Conservation (phyloP, 1,140 invertebrate species). For the Aphis gossypii region DNA sequence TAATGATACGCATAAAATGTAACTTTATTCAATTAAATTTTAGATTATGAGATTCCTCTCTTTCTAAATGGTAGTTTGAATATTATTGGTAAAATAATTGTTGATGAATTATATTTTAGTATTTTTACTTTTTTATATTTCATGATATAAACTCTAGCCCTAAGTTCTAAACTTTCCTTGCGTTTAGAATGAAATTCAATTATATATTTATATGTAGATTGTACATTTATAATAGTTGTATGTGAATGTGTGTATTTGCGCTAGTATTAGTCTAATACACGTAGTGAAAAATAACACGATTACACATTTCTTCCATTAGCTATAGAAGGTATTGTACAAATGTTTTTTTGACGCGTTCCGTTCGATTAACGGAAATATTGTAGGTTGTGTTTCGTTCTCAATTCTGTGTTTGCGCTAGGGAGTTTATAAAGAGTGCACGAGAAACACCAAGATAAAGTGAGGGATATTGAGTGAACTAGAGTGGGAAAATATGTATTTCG, state of each 20-base stretch:
- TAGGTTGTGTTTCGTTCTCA: not conserved
- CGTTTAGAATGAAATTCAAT: not conserved
- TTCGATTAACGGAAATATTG: not conserved
- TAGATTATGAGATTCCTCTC: not conserved
- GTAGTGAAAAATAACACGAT: not conserved
- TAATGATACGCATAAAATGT: not conserved
- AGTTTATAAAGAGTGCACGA: not conserved
- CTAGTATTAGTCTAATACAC: not conserved
- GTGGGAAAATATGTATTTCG: not conserved
- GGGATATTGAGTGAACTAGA: not conserved
- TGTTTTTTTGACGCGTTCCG: slow-evolving; percentile 8
- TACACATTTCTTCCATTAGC: not conserved
- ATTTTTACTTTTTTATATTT: not conserved
- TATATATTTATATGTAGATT: not conserved
- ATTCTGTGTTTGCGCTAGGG: not conserved
- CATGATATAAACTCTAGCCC: not conserved
- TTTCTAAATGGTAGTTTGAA: not conserved
- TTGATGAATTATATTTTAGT: not conserved
- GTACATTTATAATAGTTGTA: not conserved
- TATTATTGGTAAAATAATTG: not conserved
- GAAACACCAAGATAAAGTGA: not conserved
- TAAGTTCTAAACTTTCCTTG: not conserved
- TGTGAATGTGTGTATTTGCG: too few species aligned
- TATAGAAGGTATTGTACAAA: not conserved
- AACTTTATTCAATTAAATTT: not conserved